A percentile compares a stretch with the other conserved stretches of the same genome.
These are phyloP conservation scores for Donacobius atricapilla DNA, from an alignment of 2,113 vertebrate species.

Conservation along the genomic window DNA sequence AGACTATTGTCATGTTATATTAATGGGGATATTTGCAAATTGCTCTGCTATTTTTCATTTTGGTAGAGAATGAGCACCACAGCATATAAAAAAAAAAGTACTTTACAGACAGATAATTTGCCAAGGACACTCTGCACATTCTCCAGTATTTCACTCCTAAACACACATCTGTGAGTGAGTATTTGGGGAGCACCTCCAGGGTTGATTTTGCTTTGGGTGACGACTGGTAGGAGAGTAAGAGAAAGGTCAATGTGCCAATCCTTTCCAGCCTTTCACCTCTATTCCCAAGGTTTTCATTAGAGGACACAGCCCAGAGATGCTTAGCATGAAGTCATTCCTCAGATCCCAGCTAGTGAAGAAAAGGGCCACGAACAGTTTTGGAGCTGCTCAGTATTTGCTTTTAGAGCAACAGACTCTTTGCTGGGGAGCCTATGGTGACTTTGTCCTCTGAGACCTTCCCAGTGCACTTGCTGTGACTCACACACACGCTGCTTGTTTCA, in stretches of 20 bases:
- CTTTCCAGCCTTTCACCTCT: neutral
- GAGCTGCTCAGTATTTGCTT: neutral
- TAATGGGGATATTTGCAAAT: neutral
- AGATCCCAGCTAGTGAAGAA: neutral
- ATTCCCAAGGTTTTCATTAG: neutral
- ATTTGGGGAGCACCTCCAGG: neutral
- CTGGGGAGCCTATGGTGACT: accelerated
- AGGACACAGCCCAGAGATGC: neutral
- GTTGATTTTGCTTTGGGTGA: neutral
- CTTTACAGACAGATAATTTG: neutral
- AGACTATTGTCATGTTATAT: neutral
- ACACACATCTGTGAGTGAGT: neutral
- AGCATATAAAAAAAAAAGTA: neutral
- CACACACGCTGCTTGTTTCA: neutral
- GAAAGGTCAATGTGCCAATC: neutral
- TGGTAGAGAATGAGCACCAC: neutral
- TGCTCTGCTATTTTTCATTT: neutral
- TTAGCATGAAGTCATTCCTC: neutral
- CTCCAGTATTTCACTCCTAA: neutral
- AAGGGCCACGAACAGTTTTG: neutral
- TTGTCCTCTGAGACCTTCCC: neutral
- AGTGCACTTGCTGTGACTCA: accelerated
- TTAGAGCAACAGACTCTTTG: neutral
- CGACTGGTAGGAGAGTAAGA: neutral
- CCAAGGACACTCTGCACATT: neutral